phyloP scores from a whole-genome alignment of 2,888 invertebrate species.

The Oscheius onirici region DNA sequence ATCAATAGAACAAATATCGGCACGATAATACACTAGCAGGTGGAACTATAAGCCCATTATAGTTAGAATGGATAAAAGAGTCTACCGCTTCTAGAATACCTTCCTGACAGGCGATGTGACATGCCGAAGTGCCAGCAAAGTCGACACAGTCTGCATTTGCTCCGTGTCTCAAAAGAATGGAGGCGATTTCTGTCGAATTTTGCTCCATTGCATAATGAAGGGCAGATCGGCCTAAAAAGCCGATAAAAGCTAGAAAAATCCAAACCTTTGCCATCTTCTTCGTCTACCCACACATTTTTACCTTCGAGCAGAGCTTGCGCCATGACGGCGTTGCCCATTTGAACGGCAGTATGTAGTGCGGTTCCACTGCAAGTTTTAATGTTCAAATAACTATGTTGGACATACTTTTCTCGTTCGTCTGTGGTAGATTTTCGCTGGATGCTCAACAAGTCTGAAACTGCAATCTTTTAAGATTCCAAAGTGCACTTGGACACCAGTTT shows the following conservation, averaged over 20 bases:
- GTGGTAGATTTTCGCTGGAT: constrained; percentile 39
- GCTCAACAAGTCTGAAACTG: constrained; percentile 52
- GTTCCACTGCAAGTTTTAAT: constrained; percentile 32
- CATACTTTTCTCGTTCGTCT: constrained; percentile 43
- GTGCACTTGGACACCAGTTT: neutral
- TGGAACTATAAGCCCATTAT: constrained; percentile 71
- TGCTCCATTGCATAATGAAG: constrained; percentile 52
- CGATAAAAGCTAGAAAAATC: too few relatives aligned
- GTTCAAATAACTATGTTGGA: neutral
- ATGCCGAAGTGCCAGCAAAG: constrained; percentile 45
- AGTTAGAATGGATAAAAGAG: neutral
- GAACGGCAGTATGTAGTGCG: constrained; percentile 50
- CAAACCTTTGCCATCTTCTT: constrained; percentile 49
- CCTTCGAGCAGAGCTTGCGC: constrained; percentile 46
- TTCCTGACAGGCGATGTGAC: constrained; percentile 51
- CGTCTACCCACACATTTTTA: constrained; percentile 45
- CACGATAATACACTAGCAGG: constrained; percentile 73
- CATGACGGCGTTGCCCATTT: constrained; percentile 52
- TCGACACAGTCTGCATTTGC: constrained; percentile 51
- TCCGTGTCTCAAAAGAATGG: constrained; percentile 39
- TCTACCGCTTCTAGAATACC: constrained; percentile 57
- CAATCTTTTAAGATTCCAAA: neutral
- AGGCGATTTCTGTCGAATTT: constrained; percentile 45
- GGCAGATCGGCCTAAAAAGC: constrained; percentile 51
- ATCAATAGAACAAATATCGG: constrained; percentile 73